Evolutionary conservation across 1,140 invertebrate species (phyloP), one percentile per base, ranked within the genome.

Genomic region (Listronotus oregonensis): DNA sequence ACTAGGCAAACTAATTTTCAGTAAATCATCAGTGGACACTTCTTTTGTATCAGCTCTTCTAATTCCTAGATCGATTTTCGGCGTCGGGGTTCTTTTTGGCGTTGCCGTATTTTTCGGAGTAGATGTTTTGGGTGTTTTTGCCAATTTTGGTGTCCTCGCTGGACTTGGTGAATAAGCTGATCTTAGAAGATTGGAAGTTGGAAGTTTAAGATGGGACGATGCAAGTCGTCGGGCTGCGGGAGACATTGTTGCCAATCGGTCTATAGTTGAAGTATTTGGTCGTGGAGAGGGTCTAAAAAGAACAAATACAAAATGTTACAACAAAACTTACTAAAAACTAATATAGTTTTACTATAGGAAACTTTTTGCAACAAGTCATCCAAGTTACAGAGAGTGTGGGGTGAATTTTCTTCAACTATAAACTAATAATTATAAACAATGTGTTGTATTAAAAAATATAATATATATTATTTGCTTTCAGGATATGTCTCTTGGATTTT

Each of bases 191-290:
- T 74, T 67, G 6, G 75, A 68, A 72, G 79, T 71, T 66, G 83
- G 66, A 46, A 87, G 71, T 6, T 81, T 80, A 8, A 87, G 72
- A 71, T 83, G 83, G 37, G 87, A 82, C 0, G 87, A 84, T 18
- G 83, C 89, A 11, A 99, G 81, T 72, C 87, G 85, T 72, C 90
- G 87, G 0, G 96, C 97, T 9, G 96, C 97, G 10, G 96, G 96
- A 12, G 96, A 98, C 93, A 99, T 96, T 42, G 88, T 89, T 17
- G 87, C 89, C 32, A 98, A 76, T 32, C 94, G 83, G 63, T 97
- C 93, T 14, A 90, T 85, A 18, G 87, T 83, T 4, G 87, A 87
- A 70, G 83, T 82, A 71, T 82, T 82, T 65, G 81, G 79, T 68
- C 72, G 73, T 34, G 83, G 84, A 10, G 84, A 84, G 14, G 83